Conservation (phyloP, 2,888 invertebrate genomes). For the Aspidiotus destructor region DNA sequence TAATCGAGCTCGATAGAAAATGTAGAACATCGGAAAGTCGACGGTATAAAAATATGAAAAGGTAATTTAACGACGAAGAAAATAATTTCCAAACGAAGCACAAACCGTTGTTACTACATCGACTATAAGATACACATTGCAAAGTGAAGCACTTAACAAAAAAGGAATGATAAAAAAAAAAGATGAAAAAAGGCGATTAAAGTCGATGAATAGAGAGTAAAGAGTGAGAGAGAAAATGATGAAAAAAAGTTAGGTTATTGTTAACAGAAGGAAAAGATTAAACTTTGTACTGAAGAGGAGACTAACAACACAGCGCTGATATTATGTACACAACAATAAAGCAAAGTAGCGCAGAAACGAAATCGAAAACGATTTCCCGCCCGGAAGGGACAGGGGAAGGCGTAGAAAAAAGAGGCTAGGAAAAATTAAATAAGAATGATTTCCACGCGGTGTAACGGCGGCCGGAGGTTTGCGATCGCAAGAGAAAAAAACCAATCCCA, state of each 20-base stretch:
- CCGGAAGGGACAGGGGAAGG: not conserved
- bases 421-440: slow-evolving; percentile 29
- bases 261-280: slow-evolving; percentile 26
- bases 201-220: slow-evolving; percentile 16
- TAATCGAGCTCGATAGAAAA: not conserved
- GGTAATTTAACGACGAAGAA: slow-evolving; percentile 20
- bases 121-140: slow-evolving; percentile 7
- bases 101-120: not conserved
- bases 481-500: slow-evolving; percentile 9
- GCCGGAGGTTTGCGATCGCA: not conserved
- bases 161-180: not conserved
- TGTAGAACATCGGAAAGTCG: slow-evolving; percentile 10
- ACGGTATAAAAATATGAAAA: slow-evolving; percentile 16
- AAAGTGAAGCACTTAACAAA: slow-evolving; percentile 27
- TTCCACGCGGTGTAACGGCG: slow-evolving; percentile 10
- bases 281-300: slow-evolving; percentile 20
- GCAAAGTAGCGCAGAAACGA: slow-evolving; percentile 18
- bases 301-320: slow-evolving; percentile 12
- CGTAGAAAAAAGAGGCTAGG: not conserved
- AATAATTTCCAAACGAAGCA: slow-evolving; percentile 16
- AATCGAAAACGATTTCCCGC: slow-evolving; percentile 20
- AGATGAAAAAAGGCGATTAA: slow-evolving; percentile 25
- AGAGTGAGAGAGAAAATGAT: not conserved
- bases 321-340: slow-evolving; percentile 23
- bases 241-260: slow-evolving; percentile 25